A percentile compares a stretch with the other conserved stretches of the same genome.
These are phyloP conservation scores for Cercopithecus petaurista DNA, from an alignment of 2,797 vertebrate genomes.

Conservation along the genomic window DNA sequence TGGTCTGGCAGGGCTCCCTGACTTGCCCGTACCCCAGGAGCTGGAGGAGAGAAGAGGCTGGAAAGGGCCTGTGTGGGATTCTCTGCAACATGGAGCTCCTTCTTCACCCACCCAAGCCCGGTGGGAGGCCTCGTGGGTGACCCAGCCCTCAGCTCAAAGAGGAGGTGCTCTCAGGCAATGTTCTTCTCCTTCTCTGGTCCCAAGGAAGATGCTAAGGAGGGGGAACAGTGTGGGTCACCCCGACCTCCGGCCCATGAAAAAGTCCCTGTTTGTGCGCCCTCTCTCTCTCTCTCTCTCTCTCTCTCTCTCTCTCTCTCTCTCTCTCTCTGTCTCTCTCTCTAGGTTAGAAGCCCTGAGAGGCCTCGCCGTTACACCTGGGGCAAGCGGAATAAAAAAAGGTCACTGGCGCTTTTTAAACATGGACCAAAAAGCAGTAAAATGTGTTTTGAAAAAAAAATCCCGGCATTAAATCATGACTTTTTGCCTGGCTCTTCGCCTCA, in stretches of 20 bases:
- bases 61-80: neutral
- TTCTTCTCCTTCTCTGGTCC: neutral
- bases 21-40: neutral
- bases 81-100: neutral
- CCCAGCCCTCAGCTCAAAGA: neutral
- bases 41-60: neutral
- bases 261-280: neutral
- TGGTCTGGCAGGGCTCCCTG: neutral
- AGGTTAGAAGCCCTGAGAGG: slow-evolving; percentile 89
- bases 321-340: neutral
- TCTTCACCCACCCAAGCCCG: neutral
- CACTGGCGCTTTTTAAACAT: slow-evolving; percentile 89
- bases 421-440: slow-evolving; percentile 91
- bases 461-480: slow-evolving; percentile 90
- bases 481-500: slow-evolving; percentile 89
- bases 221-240: neutral
- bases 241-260: neutral
- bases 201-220: neutral
- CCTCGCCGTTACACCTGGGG: slow-evolving; percentile 88
- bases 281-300: too few relatives aligned
- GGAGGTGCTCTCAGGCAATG: neutral
- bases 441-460: slow-evolving; percentile 89
- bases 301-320: too few relatives aligned
- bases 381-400: slow-evolving; percentile 89
- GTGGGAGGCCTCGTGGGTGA: neutral